These are phyloP conservation scores for Chloroclysta siterata DNA, from an alignment of 2,888 invertebrate species.

Conservation along the genomic window DNA sequence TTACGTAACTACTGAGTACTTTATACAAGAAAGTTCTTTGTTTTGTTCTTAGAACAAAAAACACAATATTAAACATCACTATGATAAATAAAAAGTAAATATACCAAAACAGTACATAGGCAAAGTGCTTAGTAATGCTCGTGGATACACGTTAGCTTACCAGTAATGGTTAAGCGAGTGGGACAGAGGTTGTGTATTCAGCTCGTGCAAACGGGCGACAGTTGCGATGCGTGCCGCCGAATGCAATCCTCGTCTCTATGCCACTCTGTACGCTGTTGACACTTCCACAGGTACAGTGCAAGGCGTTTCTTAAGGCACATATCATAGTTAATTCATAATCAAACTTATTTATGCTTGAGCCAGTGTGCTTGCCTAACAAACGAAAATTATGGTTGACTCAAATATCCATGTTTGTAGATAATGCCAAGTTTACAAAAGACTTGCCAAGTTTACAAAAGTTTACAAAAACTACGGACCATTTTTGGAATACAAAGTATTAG, in stretches of 20 bases:
- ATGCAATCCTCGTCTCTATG: slow-evolving; percentile 58
- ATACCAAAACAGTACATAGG: background rate
- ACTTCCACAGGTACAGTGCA: slow-evolving; percentile 40
- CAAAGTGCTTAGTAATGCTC: background rate
- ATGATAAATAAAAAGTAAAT: slow-evolving; percentile 1
- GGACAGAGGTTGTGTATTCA: slow-evolving; percentile 50
- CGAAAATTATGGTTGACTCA: too few relatives aligned
- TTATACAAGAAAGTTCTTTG: too few relatives aligned
- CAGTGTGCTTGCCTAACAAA: background rate
- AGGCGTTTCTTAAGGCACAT: slow-evolving; percentile 18
- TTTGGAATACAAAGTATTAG: too few relatives aligned
- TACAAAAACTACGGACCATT: too few relatives aligned
- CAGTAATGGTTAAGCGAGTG: slow-evolving; percentile 44
- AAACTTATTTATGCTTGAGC: background rate
- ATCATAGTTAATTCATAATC: background rate
- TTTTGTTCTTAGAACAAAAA: too few relatives aligned
- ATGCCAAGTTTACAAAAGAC: too few relatives aligned
- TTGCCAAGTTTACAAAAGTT: too few relatives aligned
- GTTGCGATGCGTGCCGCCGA: slow-evolving; percentile 68
- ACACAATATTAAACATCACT: too few relatives aligned
- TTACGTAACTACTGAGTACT: too few relatives aligned
- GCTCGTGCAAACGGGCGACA: slow-evolving; percentile 62
- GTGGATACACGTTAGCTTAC: slow-evolving; percentile 18
- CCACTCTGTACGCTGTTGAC: slow-evolving; percentile 55
- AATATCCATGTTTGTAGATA: too few relatives aligned